Base-by-base conservation (phyloP, 2,113 vertebrate species). In the Chelonoidis abingdonii region DNA sequence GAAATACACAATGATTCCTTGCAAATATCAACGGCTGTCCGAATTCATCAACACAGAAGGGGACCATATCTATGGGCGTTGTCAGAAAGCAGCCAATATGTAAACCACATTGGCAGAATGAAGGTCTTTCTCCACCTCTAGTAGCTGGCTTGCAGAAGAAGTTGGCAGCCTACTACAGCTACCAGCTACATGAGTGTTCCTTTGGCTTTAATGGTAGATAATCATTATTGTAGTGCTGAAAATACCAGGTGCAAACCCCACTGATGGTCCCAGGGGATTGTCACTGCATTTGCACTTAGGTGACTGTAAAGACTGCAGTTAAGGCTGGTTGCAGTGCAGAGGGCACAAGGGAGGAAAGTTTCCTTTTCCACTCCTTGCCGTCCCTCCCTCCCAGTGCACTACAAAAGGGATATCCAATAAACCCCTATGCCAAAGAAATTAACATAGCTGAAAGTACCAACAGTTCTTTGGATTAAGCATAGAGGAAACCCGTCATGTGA, bases 391-490 rank as follows among this genome's bases (percentile, higher is more conserved):
- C 85, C 93, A 89, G 31, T 93, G 0, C 78, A 62, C 41, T 82
- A 9, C 3, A 38, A 29, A 80, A 2, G 3, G 52, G 21, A 94
- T 56, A 93, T 22, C 25, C 92, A 35, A 35, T 80, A 80, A 88
- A 53, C 52, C 82, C 78, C 78, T 79, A 6, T 53, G 52, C 17
- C 52, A 53, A 91, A 49, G 54, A 84, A 57, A 24, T 80, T 88
- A 90, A 3, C 7, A 90, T 1, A 59, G 1, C 41, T 4, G 16
- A 89, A 86, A 90, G 38, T 29, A 81, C 24, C 75, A 19, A 52
- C 21, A 84, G 44, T 16, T 92, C 84, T 93, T 94, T 83, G 17
- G 11, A 89, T 89, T 87, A 94, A 88, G 7, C 19, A 89, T 1
- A 44, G 41, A 84, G 8, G 69, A 89, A 38, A 21, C 16, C 16